Evolutionary conservation across 2,888 invertebrate species (phyloP).

Genomic region (Camptogramma bilineatum): DNA sequence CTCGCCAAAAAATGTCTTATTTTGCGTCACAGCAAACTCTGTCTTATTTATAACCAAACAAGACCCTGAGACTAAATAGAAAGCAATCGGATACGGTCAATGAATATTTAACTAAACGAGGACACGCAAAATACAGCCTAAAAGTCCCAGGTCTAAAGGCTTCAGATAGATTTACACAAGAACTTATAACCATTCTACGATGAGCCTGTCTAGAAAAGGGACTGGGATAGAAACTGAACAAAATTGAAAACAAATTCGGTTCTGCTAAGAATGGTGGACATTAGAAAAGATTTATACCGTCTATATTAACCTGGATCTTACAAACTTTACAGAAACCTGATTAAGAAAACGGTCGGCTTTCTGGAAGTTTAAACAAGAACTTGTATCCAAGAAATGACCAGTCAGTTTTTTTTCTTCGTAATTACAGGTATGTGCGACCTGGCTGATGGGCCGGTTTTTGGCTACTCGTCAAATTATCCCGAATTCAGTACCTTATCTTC

Average conservation of each 20-base stretch:
- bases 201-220: not conserved
- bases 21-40: not conserved
- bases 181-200: not conserved
- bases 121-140: not conserved
- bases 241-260: not conserved
- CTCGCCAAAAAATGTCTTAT: too few species aligned
- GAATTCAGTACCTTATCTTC: not conserved
- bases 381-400: not conserved
- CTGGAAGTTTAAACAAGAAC: not conserved
- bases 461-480: not conserved
- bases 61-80: constrained; percentile 20
- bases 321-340: not conserved
- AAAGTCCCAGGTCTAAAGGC: not conserved
- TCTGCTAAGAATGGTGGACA: not conserved
- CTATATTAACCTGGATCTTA: not conserved
- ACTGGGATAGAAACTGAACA: not conserved
- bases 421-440: not conserved
- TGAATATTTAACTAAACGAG: constrained; percentile 8
- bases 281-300: not conserved
- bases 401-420: not conserved
- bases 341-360: too few species aligned
- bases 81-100: constrained; percentile 18
- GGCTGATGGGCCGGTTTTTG: not conserved
- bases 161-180: not conserved
- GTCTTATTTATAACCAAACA: not conserved